A percentile compares a stretch with the other conserved stretches of the same genome.
phyloP scores from a whole-genome alignment of 2,888 invertebrate genomes.

The Xestobium rufovillosum region DNA sequence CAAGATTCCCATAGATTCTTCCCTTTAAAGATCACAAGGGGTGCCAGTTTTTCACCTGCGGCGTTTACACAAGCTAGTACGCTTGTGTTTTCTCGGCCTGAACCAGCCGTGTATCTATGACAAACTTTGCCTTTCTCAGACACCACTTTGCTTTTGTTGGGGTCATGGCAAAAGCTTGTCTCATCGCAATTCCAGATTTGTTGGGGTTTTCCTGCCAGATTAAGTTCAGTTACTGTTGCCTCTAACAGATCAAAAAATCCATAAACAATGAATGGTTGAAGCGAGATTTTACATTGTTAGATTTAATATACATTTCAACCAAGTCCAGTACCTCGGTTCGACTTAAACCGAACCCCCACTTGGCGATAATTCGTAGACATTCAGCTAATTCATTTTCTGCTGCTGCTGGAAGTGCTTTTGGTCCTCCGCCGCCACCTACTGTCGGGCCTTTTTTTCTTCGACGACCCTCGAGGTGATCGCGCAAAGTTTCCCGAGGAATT shows the following conservation, averaged over 20 bases:
- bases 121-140: slow-evolving; percentile 5
- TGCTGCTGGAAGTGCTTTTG: slow-evolving; percentile 2
- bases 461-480: slow-evolving; percentile 4
- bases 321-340: no score
- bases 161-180: no score
- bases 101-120: slow-evolving; percentile 6
- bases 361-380: slow-evolving; percentile 2
- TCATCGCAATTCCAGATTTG: no score
- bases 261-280: no score
- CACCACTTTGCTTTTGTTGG: slow-evolving; percentile 7
- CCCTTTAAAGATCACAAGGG: slow-evolving; percentile 7
- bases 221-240: no score
- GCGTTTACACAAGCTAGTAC: slow-evolving; percentile 9
- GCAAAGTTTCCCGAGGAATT: slow-evolving; percentile 3
- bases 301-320: no score
- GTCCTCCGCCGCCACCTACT: slow-evolving; percentile 4
- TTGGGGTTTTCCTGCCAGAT: no score
- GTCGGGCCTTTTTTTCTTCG: background rate
- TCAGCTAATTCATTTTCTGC: slow-evolving; percentile 4
- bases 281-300: no score
- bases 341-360: slow-evolving; percentile 3
- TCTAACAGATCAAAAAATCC: no score
- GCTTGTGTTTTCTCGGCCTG: slow-evolving; percentile 8
- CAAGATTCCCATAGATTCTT: slow-evolving; percentile 11
- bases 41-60: slow-evolving; percentile 9